Evolutionary conservation across 2,797 vertebrate species (phyloP).

Genomic region (Gila robusta): DNA sequence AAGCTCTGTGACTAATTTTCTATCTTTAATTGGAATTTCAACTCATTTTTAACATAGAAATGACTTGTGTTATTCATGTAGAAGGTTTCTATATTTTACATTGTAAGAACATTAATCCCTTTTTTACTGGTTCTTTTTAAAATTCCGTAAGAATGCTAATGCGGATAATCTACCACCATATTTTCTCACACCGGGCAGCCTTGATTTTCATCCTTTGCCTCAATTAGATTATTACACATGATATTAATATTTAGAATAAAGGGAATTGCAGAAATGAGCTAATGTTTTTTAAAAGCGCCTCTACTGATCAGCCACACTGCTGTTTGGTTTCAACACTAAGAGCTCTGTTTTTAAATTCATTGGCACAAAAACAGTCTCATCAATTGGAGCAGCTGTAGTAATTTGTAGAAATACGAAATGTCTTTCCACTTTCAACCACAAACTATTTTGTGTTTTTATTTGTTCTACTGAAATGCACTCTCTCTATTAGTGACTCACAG

Average conservation of each 20-base stretch:
- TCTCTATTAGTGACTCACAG: slow-evolving; percentile 6
- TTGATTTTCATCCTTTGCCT: slow-evolving; percentile 72
- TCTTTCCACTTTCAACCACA: not conserved
- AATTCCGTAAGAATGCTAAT: slow-evolving; percentile 69
- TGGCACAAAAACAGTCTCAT: not conserved
- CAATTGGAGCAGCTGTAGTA: slow-evolving; percentile 8
- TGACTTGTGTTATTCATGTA: not conserved
- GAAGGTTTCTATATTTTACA: not conserved
- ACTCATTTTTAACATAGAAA: not conserved
- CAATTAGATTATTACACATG: slow-evolving; percentile 74
- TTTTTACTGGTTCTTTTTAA: slow-evolving; percentile 35
- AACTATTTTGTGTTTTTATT: not conserved
- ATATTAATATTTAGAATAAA: slow-evolving; percentile 75
- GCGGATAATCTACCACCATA: slow-evolving; percentile 70
- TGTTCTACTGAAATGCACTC: slow-evolving; percentile 4
- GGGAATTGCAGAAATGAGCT: slow-evolving; percentile 70
- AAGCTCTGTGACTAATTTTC: not conserved
- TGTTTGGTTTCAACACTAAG: slow-evolving; percentile 37
- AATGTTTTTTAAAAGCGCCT: slow-evolving; percentile 69
- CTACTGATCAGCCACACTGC: slow-evolving; percentile 68
- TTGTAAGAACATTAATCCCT: slow-evolving; percentile 3
- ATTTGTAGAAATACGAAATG: not conserved
- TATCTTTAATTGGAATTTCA: slow-evolving; percentile 12
- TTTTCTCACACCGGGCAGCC: slow-evolving; percentile 71
- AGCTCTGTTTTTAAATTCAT: slow-evolving; percentile 4